Base-by-base conservation (phyloP, 2,113 vertebrate genomes). In the Phoxinus phoxinus region DNA sequence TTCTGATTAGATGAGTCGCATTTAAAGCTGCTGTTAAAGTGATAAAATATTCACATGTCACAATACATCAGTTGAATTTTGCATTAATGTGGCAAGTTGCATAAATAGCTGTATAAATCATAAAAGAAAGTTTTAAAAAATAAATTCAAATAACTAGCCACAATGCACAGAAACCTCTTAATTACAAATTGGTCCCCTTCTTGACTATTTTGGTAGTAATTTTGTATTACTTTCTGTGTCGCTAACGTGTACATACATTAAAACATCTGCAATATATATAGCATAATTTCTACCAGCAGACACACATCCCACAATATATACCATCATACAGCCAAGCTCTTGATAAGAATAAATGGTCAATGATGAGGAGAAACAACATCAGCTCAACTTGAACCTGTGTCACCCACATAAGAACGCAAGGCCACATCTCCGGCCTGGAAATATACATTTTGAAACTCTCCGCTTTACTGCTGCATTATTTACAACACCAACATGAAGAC, bases 401-500 rank as follows among this genome's bases (percentile, higher is more conserved):
- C 41, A 0, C 2, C 9, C 21, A 72, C 35, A 41, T 44, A n/a
- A 72, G 37, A 4, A 6, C 4, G 3, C 19, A 37, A 71, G 19
- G 8, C 21, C 12, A 46, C 71, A 44, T 4, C 37, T 44, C 37
- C 1, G 0, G 23, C 37, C 23, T 46, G 6, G 23, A 15, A 74
- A 44, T 46, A 73, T 7, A 46, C 8, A 7, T 9, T 72, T 71
- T 44, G 15, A 46, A 74, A 74, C n/a, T n/a, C 23, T 15, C 37
- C 23, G 11, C 71, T 1, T 74, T 25, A 48, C 37, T 17, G 71
- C 12, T 73, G 4, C 41, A 73, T 13, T 17, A 74, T 46, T 46
- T 74, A 74, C 74, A 77, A 77, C 74, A 53, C 74, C 4, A 56
- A 77, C 74, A 53, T n/a, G 48, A 81, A 48, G 59, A 30, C 1